These are phyloP conservation scores for Lepisosteus osseus DNA, from an alignment of 2,113 vertebrate species.

Conservation along the genomic window DNA sequence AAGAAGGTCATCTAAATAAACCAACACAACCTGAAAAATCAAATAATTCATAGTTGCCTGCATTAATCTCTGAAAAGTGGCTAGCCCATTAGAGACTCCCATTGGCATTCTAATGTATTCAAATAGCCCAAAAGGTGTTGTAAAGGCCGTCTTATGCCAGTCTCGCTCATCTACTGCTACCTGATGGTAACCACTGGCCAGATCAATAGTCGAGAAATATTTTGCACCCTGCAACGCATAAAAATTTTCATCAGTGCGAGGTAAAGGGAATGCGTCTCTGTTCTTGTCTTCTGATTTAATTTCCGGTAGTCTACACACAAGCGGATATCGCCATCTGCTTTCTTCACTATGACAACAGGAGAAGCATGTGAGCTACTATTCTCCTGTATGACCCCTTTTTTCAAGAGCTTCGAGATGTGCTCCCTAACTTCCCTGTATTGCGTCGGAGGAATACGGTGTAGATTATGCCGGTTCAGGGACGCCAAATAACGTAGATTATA, in stretches of 20 bases:
- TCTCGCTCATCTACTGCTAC: constrained; percentile 7
- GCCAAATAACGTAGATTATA: too few species aligned
- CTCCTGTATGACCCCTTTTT: constrained; percentile 8
- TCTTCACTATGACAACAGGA: too few species aligned
- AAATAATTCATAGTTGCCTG: not conserved
- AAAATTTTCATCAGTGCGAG: constrained; percentile 9
- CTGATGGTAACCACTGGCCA: constrained; percentile 17
- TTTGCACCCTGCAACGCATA: constrained; percentile 2
- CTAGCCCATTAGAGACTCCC: too few species aligned
- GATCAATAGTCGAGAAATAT: constrained; percentile 13
- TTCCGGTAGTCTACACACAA: too few species aligned
- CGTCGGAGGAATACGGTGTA: constrained; percentile 15
- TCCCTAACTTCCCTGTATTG: constrained; percentile 8
- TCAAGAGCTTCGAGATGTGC: constrained; percentile 12
- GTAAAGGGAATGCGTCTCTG: constrained; percentile 7
- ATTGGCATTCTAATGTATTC: too few species aligned
- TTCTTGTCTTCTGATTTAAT: too few species aligned
- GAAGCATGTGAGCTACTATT: not conserved
- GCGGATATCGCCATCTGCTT: too few species aligned
- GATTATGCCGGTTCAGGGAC: too few species aligned
- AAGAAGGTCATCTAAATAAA: not conserved
- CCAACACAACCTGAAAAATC: not conserved
- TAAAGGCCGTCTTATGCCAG: constrained; percentile 14
- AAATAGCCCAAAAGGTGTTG: too few species aligned
- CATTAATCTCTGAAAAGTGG: too few species aligned